These are phyloP conservation scores for Heteromyza rotundicornis DNA, from an alignment of 2,888 invertebrate species.

Conservation along the genomic window DNA sequence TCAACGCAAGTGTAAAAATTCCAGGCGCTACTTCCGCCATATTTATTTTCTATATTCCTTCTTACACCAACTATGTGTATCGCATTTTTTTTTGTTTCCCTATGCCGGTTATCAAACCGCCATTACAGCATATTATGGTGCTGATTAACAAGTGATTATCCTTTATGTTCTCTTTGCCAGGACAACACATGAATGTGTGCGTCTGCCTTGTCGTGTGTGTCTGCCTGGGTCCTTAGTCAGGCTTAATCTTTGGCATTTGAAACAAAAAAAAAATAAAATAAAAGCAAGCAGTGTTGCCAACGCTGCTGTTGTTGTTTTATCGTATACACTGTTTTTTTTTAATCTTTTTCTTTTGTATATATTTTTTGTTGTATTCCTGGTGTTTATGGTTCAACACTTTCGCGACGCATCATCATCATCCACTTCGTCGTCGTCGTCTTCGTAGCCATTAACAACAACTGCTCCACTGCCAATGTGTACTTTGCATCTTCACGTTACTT, in stretches of 20 bases:
- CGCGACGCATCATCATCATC: not conserved
- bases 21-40: no score
- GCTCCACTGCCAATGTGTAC: not conserved
- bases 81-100: no score
- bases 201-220: not conserved
- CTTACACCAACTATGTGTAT: no score
- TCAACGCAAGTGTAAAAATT: no score
- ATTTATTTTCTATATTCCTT: no score
- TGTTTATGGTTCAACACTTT: slow-evolving; percentile 10
- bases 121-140: slow-evolving; percentile 30
- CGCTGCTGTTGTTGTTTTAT: no score
- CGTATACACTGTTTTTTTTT: no score
- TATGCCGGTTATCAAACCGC: slow-evolving; percentile 20
- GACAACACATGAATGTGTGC: not conserved
- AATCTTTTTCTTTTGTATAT: no score
- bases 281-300: not conserved
- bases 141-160: slow-evolving; percentile 37
- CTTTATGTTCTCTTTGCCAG: not conserved
- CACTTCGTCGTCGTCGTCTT: no score
- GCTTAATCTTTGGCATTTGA: not conserved
- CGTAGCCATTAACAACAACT: no score
- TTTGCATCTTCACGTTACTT: not conserved
- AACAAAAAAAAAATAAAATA: no score
- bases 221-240: not conserved
- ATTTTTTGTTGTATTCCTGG: not conserved